Evolutionary conservation across 2,888 invertebrate species (phyloP).

Genomic region (Fabriciana adippe): DNA sequence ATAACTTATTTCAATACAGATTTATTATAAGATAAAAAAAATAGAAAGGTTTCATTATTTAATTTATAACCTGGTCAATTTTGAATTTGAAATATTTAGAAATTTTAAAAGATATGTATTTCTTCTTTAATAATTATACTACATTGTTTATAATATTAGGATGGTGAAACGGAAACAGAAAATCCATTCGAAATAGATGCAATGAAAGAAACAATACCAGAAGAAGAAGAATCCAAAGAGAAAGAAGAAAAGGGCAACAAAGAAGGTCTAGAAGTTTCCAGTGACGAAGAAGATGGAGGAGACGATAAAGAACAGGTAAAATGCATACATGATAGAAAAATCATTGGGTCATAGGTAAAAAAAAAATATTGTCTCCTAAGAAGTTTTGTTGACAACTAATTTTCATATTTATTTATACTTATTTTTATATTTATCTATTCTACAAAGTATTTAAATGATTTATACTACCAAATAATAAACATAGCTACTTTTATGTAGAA

Average conservation of each 20-base stretch:
- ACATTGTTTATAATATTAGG: constrained; percentile 48
- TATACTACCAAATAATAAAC: not conserved
- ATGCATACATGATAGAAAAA: not conserved
- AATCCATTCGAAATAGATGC: constrained; percentile 94
- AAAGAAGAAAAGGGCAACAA: constrained; percentile 63
- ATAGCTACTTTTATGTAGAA: constrained; percentile 12
- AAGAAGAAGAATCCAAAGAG: constrained; percentile 65
- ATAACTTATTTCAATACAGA: too few relatives aligned
- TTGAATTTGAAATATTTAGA: not conserved
- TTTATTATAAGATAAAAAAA: too few relatives aligned
- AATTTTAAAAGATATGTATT: too few relatives aligned
- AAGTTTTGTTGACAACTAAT: not conserved
- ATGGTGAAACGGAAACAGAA: constrained; percentile 84
- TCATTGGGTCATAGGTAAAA: too few relatives aligned
- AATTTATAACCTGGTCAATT: not conserved
- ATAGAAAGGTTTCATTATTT: not conserved
- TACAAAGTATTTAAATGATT: too few relatives aligned
- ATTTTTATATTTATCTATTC: not conserved
- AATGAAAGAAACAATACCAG: constrained; percentile 84
- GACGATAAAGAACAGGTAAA: constrained; percentile 54
- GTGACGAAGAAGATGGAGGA: constrained; percentile 70
- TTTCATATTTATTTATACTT: not conserved
- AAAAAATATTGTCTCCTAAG: not conserved
- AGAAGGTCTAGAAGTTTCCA: constrained; percentile 74
- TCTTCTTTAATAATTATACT: not conserved